Base-by-base conservation (phyloP, 2,797 vertebrate genomes). In the Lycodopsis pacificus region DNA sequence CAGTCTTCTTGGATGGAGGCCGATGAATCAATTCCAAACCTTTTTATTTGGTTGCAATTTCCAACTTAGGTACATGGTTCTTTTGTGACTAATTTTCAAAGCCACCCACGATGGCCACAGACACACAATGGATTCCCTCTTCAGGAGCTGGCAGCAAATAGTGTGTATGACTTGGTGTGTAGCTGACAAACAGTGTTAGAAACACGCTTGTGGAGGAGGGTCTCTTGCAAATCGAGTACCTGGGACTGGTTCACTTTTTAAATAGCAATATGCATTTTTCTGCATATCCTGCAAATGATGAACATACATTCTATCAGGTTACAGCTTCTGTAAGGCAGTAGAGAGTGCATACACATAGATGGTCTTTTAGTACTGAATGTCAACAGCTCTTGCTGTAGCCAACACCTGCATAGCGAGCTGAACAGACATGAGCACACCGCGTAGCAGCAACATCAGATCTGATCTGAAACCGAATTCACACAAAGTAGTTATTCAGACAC, bases 41-140 rank as follows among this genome's bases (percentile, higher is more conserved):
- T 30, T 76, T 67, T 62, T 25, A 46, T 51, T 56, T 74, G 30
- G 19, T 58, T 46, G n/a, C 9, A 0, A 44, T 76, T 51, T 68
- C 15, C 25, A 44, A 17, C 9, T n/a, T 20, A 68, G 4, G 30
- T 36, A 6, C 19, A 68, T 46, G 12, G 25, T 20, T 63, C 25
- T 69, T 49, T 17, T 56, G 25, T 84, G 73, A 81, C 22, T 86
- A 62, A 81, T 80, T 78, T 79, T 66, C 34, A 72, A 80, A 83
- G 46, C 80, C 71, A 64, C 71, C 71, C 63, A 75, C 58, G 71
- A 12, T 25, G 20, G 61, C 67, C 19, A 14, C 48, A 65, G 68
- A 71, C 17, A 49, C 78, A 68, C 10, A 4, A 78, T 25, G 40
- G 34, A 80, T 56, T 77, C 57, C 20, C 62, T 66, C 62, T 59